Base-by-base conservation (phyloP, 23 tunicate species). In the Oikopleura vanhoeffeni region DNA sequence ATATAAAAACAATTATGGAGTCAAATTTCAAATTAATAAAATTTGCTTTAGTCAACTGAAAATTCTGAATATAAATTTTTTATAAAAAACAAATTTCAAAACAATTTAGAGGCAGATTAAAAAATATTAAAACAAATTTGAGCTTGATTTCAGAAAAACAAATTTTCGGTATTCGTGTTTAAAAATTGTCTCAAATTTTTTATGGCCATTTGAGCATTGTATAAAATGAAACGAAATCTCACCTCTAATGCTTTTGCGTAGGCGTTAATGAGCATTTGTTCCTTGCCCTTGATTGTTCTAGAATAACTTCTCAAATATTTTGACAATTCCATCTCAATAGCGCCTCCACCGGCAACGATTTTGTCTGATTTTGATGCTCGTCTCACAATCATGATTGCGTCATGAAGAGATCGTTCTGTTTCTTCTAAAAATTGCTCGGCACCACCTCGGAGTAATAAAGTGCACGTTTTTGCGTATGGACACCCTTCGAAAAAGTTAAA, bases 351-450 rank as follows among this genome's bases (percentile, higher is more conserved):
- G 40, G 98, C 98, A 39, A 93, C 95, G 0, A 93, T 93, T 0
- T 49, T 49, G 18, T 49, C 60, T 8, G 60, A 88, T 89, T 93
- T 90, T 39, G 88, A 89, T 0, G 98, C 98, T 85, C 98, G 85
- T 67, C 98, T 42, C 2, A 93, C 98, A 71, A 93, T 93, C 98
- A 93, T 93, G 41, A 93, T 93, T 30, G 98, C 98, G 86, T 93
- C 98, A 85, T 93, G 98, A 30, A 93, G 85, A 0, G 95, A 90
- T 38, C 98, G 83, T 75, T 93, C 98, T 39, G 98, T 90, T 88
- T 93, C 98, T 84, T 93, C 98, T 94, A 93, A 89, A 71, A 93
- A 93, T 85, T 93, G 98, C 57, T 93, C 98, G 28, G 98, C 91
- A 1, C 98, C 98, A 36, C 98, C 98, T 40, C 98, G 88, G 40